Percentiles rank a stretch among this genome's conserved stretches.
These are phyloP conservation scores for Neopipo cinnamomea DNA, from an alignment of 2,113 vertebrate species.

Conservation along the genomic window DNA sequence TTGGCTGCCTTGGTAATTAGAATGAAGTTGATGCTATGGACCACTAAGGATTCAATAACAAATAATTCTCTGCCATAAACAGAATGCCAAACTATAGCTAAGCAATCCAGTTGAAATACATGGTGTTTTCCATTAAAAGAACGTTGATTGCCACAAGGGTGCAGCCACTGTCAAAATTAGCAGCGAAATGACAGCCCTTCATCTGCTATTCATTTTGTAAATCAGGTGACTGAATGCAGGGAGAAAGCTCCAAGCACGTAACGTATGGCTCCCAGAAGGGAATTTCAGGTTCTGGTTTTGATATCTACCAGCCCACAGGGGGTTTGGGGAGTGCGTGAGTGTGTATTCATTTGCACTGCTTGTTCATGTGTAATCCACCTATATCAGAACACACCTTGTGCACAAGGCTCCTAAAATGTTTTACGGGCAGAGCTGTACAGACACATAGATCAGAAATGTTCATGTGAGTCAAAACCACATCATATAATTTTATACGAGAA, in stretches of 20 bases:
- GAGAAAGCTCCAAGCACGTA: not conserved
- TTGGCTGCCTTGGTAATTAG: slow-evolving; percentile 51
- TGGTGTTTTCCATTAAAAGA: slow-evolving; percentile 1
- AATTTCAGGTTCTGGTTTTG: slow-evolving; percentile 20
- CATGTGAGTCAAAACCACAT: not conserved
- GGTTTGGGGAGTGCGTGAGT: not conserved
- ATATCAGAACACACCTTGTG: not conserved
- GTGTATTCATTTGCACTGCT: not conserved
- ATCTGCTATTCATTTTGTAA: slow-evolving; percentile 19
- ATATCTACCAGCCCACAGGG: not conserved
- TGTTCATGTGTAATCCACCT: not conserved
- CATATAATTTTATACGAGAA: slow-evolving; percentile 28
- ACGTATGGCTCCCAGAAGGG: not conserved
- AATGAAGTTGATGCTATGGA: slow-evolving; percentile 37
- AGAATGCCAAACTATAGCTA: slow-evolving; percentile 6
- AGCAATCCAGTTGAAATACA: not conserved
- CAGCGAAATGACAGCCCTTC: slow-evolving; percentile 3
- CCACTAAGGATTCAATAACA: slow-evolving; percentile 29
- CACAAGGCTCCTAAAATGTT: slow-evolving; percentile 18
- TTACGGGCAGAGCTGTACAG: not conserved
- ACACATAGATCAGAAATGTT: not conserved
- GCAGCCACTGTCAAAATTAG: slow-evolving; percentile 1
- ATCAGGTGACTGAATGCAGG: not conserved
- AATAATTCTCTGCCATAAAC: slow-evolving; percentile 35
- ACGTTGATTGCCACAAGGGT: not conserved